A percentile compares a stretch with the other conserved stretches of the same genome.
These are phyloP conservation scores for Anoplolepis gracilipes DNA, from an alignment of 1,140 invertebrate species.

Conservation along the genomic window DNA sequence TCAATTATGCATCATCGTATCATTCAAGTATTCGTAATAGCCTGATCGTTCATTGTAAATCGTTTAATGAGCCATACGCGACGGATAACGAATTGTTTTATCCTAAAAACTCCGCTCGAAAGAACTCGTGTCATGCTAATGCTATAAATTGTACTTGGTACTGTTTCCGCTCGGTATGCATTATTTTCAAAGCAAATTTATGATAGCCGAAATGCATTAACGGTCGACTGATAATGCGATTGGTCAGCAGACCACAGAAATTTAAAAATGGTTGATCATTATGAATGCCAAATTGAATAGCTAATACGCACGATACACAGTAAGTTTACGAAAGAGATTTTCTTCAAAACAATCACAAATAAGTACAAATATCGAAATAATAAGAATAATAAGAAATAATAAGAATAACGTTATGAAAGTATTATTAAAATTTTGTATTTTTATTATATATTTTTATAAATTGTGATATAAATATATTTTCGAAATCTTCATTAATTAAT, in stretches of 20 bases:
- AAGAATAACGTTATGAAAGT: background rate
- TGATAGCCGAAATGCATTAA: slow-evolving; percentile 33
- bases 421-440: background rate
- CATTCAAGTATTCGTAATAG: slow-evolving; percentile 14
- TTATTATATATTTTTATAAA: too few species aligned
- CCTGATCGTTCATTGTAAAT: slow-evolving; percentile 29
- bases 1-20: background rate
- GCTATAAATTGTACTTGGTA: slow-evolving; percentile 24
- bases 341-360: background rate
- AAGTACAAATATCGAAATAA: background rate
- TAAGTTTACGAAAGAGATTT: slow-evolving; percentile 19
- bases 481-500: slow-evolving; percentile 12
- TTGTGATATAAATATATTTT: background rate
- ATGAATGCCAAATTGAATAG: slow-evolving; percentile 22
- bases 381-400: background rate
- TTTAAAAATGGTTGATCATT: slow-evolving; percentile 21
- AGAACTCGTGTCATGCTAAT: slow-evolving; percentile 27
- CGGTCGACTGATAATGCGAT: slow-evolving; percentile 40
- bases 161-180: slow-evolving; percentile 40
- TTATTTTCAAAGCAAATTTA: slow-evolving; percentile 56
- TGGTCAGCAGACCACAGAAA: slow-evolving; percentile 35
- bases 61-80: background rate
- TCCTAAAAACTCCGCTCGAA: slow-evolving; percentile 24
- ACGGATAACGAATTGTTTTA: slow-evolving; percentile 31
- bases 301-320: background rate